These are phyloP conservation scores for Lapara coniferarum DNA, from an alignment of 2,888 invertebrate species.

Conservation along the genomic window DNA sequence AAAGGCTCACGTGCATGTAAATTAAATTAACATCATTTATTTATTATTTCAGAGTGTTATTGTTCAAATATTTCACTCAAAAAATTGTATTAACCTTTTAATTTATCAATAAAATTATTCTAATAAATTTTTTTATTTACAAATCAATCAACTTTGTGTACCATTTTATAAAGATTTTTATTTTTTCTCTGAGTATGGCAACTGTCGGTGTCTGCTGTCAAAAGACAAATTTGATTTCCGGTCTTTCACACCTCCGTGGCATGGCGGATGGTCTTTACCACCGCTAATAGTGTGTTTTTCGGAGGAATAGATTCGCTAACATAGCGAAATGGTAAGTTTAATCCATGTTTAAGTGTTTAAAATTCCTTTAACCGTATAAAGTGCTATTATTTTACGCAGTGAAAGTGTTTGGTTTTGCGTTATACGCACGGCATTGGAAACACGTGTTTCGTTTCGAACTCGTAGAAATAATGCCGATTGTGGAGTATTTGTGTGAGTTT, in stretches of 20 bases:
- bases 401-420: slow-evolving; percentile 45
- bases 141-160: neutral
- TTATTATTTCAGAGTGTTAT: neutral
- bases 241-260: slow-evolving; percentile 83
- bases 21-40: neutral
- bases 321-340: slow-evolving; percentile 81
- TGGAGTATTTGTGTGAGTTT: slow-evolving; percentile 26
- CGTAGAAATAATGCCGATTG: slow-evolving; percentile 20
- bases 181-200: slow-evolving; percentile 48
- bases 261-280: slow-evolving; percentile 81
- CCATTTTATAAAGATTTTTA: too few species aligned
- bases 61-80: neutral
- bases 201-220: slow-evolving; percentile 63
- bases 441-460: slow-evolving; percentile 49
- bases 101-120: neutral
- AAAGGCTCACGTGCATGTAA: slow-evolving; percentile 11
- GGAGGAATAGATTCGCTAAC: slow-evolving; percentile 76
- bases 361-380: slow-evolving; percentile 34
- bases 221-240: slow-evolving; percentile 64
- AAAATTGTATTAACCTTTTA: neutral
- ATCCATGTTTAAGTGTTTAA: slow-evolving; percentile 44
- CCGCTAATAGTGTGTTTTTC: slow-evolving; percentile 74
- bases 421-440: slow-evolving; percentile 38
- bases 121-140: neutral
- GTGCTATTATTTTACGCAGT: slow-evolving; percentile 50